Evolutionary conservation across 2,113 vertebrate genomes (phyloP), one percentile per base, ranked within the genome.

Genomic region (Felis chaus): DNA sequence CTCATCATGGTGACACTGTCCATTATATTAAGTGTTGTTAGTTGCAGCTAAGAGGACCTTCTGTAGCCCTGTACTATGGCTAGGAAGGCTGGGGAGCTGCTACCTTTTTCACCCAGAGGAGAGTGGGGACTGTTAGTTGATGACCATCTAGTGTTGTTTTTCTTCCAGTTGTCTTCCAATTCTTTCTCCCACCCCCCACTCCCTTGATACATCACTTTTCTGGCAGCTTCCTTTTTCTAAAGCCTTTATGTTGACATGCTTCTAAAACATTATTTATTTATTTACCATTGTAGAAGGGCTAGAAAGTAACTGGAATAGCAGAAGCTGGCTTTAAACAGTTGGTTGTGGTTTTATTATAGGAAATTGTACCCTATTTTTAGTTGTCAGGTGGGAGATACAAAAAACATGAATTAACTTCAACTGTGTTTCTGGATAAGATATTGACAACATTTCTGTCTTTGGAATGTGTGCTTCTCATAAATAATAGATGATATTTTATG

Each of bases 221-320:
- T 87, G 33, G 19, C 21, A 50, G n/a, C 29, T 19, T 93, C 3
- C 33, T 73, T 33, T 95, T 94, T 95, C 27, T 96, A 55, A 39
- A 85, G 27, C 31, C 13, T 76, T 4, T 39, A 50, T 89, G n/a
- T 71, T 82, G n/a, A 55, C 50, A 55, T 53, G 39, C 10, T 2
- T 93, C 41, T 71, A 69, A 90, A 87, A 79, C 41, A 55, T 63
- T 81, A 23, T 89, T 94, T 97, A 15, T 92, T 96, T 71, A 16
- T 18, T 63, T 9, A 68, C 63, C 48, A 23, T 6, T 68, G 27
- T 88, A 81, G 87, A 71, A 66, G 53, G 39, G 33, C 65, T 63
- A 66, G n/a, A 66, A 69, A 69, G 31, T 86, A 94, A 69, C 14
- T 85, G 41, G 23, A 96, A 63, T 73, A 80, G 84, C 8, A 41